Conservation (phyloP, 1,140 invertebrate species). For the Chironomus striatipennis region DNA sequence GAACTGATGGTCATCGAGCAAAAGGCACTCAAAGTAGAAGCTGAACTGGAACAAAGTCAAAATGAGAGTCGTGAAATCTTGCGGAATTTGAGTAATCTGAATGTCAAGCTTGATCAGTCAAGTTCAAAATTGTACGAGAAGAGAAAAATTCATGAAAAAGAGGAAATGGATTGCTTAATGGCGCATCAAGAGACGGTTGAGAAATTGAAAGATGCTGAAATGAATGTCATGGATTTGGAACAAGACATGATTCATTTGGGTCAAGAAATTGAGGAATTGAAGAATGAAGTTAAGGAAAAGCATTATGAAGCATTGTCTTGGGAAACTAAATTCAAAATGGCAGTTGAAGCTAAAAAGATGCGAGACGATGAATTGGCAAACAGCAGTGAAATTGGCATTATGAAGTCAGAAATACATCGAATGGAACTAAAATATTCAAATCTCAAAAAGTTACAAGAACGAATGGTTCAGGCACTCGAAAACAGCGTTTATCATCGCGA, state of each 20-base stretch:
- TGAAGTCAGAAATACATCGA: conserved; percentile 72
- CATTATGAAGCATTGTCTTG: conserved; percentile 64
- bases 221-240: conserved; percentile 52
- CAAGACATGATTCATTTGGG: conserved; percentile 55
- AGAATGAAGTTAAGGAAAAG: conserved; percentile 49
- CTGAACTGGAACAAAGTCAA: conserved; percentile 49
- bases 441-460: conserved; percentile 61
- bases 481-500: conserved; percentile 62
- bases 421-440: conserved; percentile 66
- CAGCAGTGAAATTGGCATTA: conserved; percentile 57
- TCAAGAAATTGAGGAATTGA: conserved; percentile 53
- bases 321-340: conserved; percentile 68
- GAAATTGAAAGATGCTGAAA: conserved; percentile 52
- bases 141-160: conserved; percentile 45
- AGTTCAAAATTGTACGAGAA: conserved; percentile 51
- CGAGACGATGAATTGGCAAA: conserved; percentile 50
- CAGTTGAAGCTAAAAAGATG: conserved; percentile 56
- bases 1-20: conserved; percentile 66
- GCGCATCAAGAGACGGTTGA: conserved; percentile 46
- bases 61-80: conserved; percentile 48
- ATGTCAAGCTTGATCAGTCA: conserved; percentile 49
- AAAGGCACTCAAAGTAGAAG: conserved; percentile 58
- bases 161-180: conserved; percentile 52
- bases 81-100: conserved; percentile 48
- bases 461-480: conserved; percentile 65